A percentile compares a stretch with the other conserved stretches of the same genome.
These are phyloP conservation scores for Ammospiza nelsoni DNA, from an alignment of 2,113 vertebrate species.

Conservation along the genomic window DNA sequence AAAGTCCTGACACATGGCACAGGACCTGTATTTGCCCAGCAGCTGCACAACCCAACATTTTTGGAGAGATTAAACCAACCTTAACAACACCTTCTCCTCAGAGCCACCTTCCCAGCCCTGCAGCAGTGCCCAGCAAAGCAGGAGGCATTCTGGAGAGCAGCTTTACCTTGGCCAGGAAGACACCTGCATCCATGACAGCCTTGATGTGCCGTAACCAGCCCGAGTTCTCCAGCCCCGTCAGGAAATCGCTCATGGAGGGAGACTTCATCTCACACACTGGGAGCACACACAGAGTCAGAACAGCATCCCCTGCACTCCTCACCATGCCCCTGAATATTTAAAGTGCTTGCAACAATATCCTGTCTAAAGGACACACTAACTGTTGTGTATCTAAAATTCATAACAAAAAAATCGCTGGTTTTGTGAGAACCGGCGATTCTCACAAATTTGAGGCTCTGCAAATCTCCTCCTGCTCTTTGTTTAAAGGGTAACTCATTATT, in stretches of 20 bases:
- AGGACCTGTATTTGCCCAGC: not conserved
- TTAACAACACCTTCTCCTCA: not conserved
- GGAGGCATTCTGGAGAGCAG: not conserved
- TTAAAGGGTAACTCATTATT: not conserved
- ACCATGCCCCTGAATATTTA: rapidly evolving
- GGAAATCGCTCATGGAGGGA: slow-evolving; percentile 84
- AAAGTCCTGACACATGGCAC: not conserved
- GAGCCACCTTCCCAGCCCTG: not conserved
- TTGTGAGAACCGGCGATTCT: not conserved
- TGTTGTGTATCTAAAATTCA: not conserved
- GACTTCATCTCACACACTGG: slow-evolving; percentile 82
- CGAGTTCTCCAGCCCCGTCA: slow-evolving; percentile 83
- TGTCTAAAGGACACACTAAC: not conserved
- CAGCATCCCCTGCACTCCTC: not conserved
- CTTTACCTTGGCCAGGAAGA: slow-evolving; percentile 83
- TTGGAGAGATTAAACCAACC: not conserved
- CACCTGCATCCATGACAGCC: slow-evolving; percentile 82
- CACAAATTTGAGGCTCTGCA: not conserved
- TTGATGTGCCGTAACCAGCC: slow-evolving; percentile 87
- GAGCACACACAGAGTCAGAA: not conserved
- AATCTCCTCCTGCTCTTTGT: not conserved
- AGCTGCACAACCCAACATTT: not conserved
- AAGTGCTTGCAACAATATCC: not conserved
- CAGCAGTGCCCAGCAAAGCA: not conserved
- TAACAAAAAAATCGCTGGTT: not conserved